Conservation (phyloP, 2,888 invertebrate genomes). For the Polyploca ridens region DNA sequence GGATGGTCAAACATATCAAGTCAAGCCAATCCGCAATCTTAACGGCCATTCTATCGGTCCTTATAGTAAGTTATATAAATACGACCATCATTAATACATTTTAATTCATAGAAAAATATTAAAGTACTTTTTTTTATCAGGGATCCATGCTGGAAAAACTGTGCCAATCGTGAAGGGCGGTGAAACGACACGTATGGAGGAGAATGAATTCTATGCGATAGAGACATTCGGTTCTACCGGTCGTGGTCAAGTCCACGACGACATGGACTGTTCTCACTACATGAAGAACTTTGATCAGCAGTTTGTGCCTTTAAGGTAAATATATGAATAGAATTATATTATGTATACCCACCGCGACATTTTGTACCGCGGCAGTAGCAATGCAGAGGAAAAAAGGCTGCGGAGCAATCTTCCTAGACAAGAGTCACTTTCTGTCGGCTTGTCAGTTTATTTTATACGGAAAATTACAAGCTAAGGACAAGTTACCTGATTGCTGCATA, state of each 20-base stretch:
- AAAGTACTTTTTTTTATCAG: conserved; percentile 64
- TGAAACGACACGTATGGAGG: conserved; percentile 99
- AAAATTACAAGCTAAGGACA: no score
- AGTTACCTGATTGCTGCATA: no score
- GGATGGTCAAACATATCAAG: conserved; percentile 97
- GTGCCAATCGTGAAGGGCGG: conserved; percentile 99
- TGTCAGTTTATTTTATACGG: no score
- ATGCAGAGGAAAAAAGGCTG: no score
- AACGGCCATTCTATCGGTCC: conserved; percentile 99
- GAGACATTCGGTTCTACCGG: conserved; percentile 99
- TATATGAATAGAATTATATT: background rate
- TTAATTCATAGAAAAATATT: background rate
- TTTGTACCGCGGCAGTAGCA: no score
- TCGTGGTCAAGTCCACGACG: conserved; percentile 96
- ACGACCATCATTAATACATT: no score
- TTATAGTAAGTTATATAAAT: conserved; percentile 88
- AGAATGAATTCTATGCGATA: conserved; percentile 99
- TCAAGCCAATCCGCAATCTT: conserved; percentile 98
- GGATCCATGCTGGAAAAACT: conserved; percentile 98
- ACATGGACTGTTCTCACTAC: conserved; percentile 99
- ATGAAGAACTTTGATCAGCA: conserved; percentile 99
- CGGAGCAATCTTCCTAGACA: no score
- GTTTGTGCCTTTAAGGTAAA: conserved; percentile 95
- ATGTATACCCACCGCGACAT: no score
- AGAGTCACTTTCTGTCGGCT: no score